These are phyloP conservation scores for Philopedon plagiatum DNA, from an alignment of 2,888 invertebrate genomes.

Conservation along the genomic window DNA sequence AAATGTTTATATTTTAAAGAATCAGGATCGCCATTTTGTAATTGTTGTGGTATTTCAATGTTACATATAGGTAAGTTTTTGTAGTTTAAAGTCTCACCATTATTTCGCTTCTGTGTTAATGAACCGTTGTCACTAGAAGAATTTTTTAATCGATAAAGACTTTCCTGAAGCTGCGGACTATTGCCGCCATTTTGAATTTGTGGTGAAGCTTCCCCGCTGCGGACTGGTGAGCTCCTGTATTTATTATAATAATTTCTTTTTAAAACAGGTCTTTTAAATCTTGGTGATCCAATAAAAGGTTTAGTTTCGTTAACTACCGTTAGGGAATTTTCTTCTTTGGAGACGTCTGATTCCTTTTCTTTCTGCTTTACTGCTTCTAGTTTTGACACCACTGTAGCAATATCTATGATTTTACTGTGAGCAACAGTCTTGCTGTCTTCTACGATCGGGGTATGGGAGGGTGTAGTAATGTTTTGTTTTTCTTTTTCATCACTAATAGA, in stretches of 20 bases:
- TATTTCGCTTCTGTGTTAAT: neutral
- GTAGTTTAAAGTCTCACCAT: neutral
- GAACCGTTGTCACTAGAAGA: constrained; percentile 1
- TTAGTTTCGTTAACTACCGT: constrained; percentile 45
- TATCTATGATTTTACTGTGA: constrained; percentile 62
- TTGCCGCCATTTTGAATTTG: constrained; percentile 44
- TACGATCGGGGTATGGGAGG: constrained; percentile 45
- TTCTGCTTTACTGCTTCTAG: constrained; percentile 65
- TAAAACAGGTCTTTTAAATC: constrained; percentile 50
- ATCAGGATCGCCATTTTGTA: neutral
- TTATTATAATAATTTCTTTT: constrained; percentile 54
- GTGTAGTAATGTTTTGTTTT: constrained; percentile 45
- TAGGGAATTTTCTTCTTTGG: constrained; percentile 16
- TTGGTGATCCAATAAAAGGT: constrained; percentile 41
- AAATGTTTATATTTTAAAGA: neutral
- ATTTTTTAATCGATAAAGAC: constrained; percentile 17
- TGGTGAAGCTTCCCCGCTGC: constrained; percentile 39
- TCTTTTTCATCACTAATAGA: constrained; percentile 36
- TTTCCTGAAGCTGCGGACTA: constrained; percentile 5
- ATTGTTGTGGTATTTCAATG: neutral
- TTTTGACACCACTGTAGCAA: constrained; percentile 67
- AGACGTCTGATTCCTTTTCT: constrained; percentile 48
- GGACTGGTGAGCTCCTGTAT: constrained; percentile 36
- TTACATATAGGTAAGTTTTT: neutral
- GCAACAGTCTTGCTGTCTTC: constrained; percentile 39